Evolutionary conservation across 2,113 vertebrate genomes (phyloP).

Genomic region (Neopipo cinnamomea): DNA sequence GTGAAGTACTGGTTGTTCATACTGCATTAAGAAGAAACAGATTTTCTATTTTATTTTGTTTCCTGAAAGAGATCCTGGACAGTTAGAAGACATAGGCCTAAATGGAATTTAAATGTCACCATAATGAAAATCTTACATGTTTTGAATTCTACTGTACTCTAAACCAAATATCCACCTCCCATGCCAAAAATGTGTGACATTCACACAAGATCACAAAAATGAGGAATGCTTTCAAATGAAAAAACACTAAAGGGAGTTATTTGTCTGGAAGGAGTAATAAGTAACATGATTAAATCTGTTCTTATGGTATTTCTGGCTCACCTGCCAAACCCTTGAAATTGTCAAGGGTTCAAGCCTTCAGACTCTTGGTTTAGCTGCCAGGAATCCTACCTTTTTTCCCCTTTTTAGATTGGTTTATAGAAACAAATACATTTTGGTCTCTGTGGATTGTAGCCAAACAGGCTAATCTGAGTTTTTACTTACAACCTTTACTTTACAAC

Average conservation of each 20-base stretch:
- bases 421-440: background rate
- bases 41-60: background rate
- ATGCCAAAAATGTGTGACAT: background rate
- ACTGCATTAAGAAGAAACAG: background rate
- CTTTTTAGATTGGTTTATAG: background rate
- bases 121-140: background rate
- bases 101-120: background rate
- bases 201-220: background rate
- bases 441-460: background rate
- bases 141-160: background rate
- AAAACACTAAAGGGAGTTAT: background rate
- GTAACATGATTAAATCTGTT: background rate
- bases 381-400: background rate
- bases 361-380: background rate
- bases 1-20: background rate
- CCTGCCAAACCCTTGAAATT: background rate
- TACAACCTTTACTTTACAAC: background rate
- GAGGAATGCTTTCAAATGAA: background rate
- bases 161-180: background rate
- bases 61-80: background rate
- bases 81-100: background rate
- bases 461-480: background rate
- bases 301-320: background rate
- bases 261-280: background rate
- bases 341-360: background rate